phyloP scores from a whole-genome alignment of 2,797 vertebrate species.

The Craterocephalus amniculus region DNA sequence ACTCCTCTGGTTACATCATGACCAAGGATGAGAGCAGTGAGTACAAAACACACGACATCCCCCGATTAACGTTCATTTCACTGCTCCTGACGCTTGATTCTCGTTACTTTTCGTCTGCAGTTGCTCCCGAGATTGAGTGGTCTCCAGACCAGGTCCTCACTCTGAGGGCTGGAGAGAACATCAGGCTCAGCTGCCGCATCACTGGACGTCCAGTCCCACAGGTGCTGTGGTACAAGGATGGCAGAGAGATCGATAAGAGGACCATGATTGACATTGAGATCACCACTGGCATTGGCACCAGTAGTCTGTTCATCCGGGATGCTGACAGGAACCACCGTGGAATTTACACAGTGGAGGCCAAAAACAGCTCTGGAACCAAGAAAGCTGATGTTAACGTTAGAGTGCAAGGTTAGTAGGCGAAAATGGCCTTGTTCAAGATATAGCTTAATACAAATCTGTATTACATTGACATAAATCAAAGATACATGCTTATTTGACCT shows the following conservation, averaged over 20 bases:
- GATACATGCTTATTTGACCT: neutral
- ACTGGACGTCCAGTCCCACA: constrained; percentile 94
- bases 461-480: neutral
- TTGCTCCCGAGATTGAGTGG: constrained; percentile 93
- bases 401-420: constrained; percentile 89
- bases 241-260: constrained; percentile 93
- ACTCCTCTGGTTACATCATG: constrained; percentile 97
- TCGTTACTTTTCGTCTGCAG: constrained; percentile 67
- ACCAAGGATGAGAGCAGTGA: constrained; percentile 97
- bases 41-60: constrained; percentile 35
- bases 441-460: neutral
- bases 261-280: constrained; percentile 88
- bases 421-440: neutral
- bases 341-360: constrained; percentile 94
- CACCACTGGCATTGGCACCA: constrained; percentile 89
- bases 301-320: constrained; percentile 92
- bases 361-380: constrained; percentile 91
- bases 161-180: constrained; percentile 92
- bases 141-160: constrained; percentile 88
- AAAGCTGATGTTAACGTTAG: constrained; percentile 92
- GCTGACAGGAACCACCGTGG: constrained; percentile 92
- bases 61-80: neutral
- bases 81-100: neutral
- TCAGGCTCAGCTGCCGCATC: constrained; percentile 89
- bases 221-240: constrained; percentile 94